Evolutionary conservation across 2,888 invertebrate genomes (phyloP).

Genomic region (Sminthurinus aureus): DNA sequence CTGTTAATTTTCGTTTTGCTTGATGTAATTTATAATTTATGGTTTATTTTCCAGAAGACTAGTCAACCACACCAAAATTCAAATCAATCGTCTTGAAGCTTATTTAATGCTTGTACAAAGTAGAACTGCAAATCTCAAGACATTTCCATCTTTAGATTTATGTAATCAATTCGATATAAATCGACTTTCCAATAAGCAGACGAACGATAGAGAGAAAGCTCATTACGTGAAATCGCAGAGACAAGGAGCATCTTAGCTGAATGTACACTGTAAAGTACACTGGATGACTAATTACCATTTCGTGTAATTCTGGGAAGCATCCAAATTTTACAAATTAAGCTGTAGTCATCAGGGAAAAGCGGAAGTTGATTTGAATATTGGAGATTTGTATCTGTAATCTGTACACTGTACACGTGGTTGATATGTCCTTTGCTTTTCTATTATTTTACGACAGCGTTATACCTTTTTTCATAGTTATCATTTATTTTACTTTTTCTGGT

Average conservation of each 20-base stretch:
- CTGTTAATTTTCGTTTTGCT: too few relatives aligned
- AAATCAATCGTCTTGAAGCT: too few relatives aligned
- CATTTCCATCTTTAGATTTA: background rate
- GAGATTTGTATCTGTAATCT: background rate
- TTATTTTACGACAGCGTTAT: background rate
- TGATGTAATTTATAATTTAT: too few relatives aligned
- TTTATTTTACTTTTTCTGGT: background rate
- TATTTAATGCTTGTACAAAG: too few relatives aligned
- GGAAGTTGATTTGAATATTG: constrained; percentile 27
- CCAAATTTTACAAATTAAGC: constrained; percentile 35
- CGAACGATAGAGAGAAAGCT: constrained; percentile 10
- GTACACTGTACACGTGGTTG: background rate
- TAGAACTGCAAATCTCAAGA: too few relatives aligned
- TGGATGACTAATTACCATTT: too few relatives aligned
- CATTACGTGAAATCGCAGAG: too few relatives aligned
- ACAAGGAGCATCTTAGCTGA: too few relatives aligned
- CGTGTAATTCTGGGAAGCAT: constrained; percentile 2
- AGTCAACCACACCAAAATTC: too few relatives aligned
- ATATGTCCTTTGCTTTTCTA: background rate
- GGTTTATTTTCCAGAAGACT: too few relatives aligned
- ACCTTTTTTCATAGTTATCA: background rate
- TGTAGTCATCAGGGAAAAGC: background rate
- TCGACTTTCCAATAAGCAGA: background rate
- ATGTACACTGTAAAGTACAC: too few relatives aligned
- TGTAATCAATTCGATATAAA: constrained; percentile 22